These are phyloP conservation scores for Drosophila pruinosa DNA, from an alignment of 1,140 invertebrate genomes.

Conservation along the genomic window DNA sequence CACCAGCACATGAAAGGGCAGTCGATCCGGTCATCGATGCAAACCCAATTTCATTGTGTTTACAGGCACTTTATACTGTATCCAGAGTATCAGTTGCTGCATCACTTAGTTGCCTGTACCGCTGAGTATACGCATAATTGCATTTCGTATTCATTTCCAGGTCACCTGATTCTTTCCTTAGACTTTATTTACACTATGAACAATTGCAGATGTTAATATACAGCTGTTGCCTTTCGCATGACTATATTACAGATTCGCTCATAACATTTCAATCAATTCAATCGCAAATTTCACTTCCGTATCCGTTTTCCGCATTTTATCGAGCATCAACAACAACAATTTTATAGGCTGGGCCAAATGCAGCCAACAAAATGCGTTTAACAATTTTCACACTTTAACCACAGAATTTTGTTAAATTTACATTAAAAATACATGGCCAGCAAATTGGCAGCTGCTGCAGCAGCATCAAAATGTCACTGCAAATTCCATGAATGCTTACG, in stretches of 20 bases:
- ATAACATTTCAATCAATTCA: slow-evolving; percentile 71
- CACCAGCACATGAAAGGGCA: background rate
- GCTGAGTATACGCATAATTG: slow-evolving; percentile 25
- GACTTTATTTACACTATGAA: slow-evolving; percentile 18
- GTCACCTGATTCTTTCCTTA: slow-evolving; percentile 27
- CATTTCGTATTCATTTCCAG: slow-evolving; percentile 49
- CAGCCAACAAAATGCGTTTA: slow-evolving; percentile 34
- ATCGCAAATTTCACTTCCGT: slow-evolving; percentile 71
- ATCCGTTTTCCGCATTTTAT: slow-evolving; percentile 56
- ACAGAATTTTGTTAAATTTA: slow-evolving; percentile 72
- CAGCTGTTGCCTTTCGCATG: slow-evolving; percentile 39
- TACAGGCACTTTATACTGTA: slow-evolving; percentile 58
- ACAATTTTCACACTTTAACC: slow-evolving; percentile 76
- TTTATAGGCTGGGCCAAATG: slow-evolving; percentile 6
- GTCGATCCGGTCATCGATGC: slow-evolving; percentile 52
- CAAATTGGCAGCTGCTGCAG: slow-evolving; percentile 59
- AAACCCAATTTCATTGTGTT: slow-evolving; percentile 74
- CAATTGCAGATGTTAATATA: slow-evolving; percentile 2
- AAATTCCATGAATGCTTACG: slow-evolving; percentile 42
- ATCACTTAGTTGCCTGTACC: background rate
- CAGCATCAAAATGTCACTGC: slow-evolving; percentile 66
- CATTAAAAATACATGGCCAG: slow-evolving; percentile 71
- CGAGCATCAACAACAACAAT: slow-evolving; percentile 35
- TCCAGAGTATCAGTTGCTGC: background rate
- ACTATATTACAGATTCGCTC: slow-evolving; percentile 2